A percentile compares a stretch with the other conserved stretches of the same genome.
These are phyloP conservation scores for Typhlichthys eigenmanni DNA, from an alignment of 2,797 vertebrate genomes.

Conservation along the genomic window DNA sequence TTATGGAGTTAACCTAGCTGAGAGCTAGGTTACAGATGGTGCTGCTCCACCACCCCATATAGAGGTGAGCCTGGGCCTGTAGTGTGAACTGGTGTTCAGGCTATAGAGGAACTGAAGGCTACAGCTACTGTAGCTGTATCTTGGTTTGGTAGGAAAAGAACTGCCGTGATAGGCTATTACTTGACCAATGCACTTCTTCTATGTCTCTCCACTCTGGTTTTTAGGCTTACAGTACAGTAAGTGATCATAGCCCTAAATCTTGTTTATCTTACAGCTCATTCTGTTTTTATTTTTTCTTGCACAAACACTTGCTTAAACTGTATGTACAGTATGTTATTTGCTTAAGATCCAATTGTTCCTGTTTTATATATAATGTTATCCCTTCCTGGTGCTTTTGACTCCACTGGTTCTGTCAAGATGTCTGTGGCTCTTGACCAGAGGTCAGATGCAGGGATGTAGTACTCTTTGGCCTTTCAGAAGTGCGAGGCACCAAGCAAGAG, in stretches of 20 bases:
- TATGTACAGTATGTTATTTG: constrained; percentile 58
- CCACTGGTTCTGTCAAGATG: constrained; percentile 14
- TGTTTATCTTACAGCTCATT: constrained; percentile 46
- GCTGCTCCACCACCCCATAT: constrained; percentile 13
- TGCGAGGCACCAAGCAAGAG: constrained; percentile 33
- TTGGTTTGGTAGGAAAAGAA: constrained; percentile 41
- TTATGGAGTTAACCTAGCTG: constrained; percentile 9
- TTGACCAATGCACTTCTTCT: constrained; percentile 67
- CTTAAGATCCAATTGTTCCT: constrained; percentile 51
- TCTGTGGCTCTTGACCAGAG: constrained; percentile 7
- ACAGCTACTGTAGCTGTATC: constrained; percentile 33
- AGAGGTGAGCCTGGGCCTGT: constrained; percentile 16
- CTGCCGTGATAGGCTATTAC: constrained; percentile 50
- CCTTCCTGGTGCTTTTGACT: constrained; percentile 47
- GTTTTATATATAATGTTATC: constrained; percentile 45
- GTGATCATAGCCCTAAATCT: constrained; percentile 24
- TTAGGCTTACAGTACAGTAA: constrained; percentile 27
- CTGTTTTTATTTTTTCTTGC: constrained; percentile 25
- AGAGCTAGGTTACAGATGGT: constrained; percentile 6
- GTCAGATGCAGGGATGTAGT: constrained; percentile 14
- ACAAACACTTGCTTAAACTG: constrained; percentile 32
- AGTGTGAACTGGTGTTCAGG: constrained; percentile 13
- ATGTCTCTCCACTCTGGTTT: constrained; percentile 31
- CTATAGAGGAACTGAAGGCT: constrained; percentile 14
- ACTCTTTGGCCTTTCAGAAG: constrained; percentile 19